Evolutionary conservation across 2,113 vertebrate species (phyloP).

Genomic region (Salminus brasiliensis): DNA sequence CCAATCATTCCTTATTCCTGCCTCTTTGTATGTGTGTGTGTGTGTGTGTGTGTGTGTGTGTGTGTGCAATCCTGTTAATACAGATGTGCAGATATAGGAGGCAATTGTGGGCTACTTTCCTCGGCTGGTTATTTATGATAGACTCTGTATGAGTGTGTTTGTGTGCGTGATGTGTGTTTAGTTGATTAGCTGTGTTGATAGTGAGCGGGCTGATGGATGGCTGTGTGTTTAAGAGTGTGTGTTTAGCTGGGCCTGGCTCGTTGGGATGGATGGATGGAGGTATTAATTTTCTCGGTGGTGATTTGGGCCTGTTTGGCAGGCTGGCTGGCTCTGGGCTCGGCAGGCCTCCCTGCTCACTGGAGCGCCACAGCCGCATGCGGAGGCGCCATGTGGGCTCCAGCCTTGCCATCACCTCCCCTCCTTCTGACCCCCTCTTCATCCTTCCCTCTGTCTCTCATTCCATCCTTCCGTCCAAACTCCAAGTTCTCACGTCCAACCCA

Average conservation of each 20-base stretch:
- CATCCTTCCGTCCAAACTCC: no score
- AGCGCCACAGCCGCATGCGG: slow-evolving; percentile 23
- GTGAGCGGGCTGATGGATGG: slow-evolving; percentile 30
- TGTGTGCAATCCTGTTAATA: neutral
- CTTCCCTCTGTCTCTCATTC: neutral
- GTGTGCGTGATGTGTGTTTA: slow-evolving; percentile 19
- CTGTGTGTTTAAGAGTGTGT: slow-evolving; percentile 43
- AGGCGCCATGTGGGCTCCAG: slow-evolving; percentile 20
- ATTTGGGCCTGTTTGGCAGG: slow-evolving; percentile 45
- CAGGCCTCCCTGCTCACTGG: slow-evolving; percentile 31
- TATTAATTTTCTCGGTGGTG: slow-evolving; percentile 53
- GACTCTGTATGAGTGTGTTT: slow-evolving; percentile 10
- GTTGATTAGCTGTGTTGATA: slow-evolving; percentile 34
- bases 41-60: no score
- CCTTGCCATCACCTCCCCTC: slow-evolving; percentile 11
- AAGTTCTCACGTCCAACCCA: neutral
- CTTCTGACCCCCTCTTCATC: slow-evolving; percentile 10
- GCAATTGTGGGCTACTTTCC: neutral
- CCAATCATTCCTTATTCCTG: slow-evolving; percentile 12
- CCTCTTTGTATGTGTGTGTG: neutral
- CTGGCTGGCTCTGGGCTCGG: slow-evolving; percentile 19
- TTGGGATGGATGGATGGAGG: slow-evolving; percentile 43
- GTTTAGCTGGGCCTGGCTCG: slow-evolving; percentile 42
- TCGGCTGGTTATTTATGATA: neutral
- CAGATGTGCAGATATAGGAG: neutral